Percentiles rank a stretch among this genome's conserved stretches.
Evolutionary conservation across 1,140 invertebrate genomes (phyloP).

Genomic region (Zaprionus lachaisei): DNA sequence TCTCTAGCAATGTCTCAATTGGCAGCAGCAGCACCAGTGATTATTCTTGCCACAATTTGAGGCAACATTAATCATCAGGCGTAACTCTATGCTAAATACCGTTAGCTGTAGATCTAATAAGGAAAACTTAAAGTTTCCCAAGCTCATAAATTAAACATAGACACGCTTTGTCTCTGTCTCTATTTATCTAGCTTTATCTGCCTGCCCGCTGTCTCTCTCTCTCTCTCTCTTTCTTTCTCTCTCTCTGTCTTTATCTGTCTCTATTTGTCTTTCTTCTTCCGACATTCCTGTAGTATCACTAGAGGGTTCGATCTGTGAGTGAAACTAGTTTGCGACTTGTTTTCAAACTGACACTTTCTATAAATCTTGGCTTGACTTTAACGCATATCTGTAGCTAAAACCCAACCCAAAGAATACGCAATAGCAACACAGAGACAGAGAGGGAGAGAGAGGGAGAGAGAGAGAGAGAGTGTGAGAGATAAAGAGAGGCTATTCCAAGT

Average conservation of each 20-base stretch:
- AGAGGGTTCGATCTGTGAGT: slow-evolving; percentile 2
- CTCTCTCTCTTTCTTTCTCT: background rate
- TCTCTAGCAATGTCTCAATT: background rate
- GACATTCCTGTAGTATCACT: background rate
- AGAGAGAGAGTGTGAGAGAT: too few species aligned
- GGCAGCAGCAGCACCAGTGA: background rate
- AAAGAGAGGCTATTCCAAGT: too few species aligned
- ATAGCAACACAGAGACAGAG: too few species aligned
- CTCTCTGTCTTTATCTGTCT: background rate
- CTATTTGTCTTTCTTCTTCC: background rate
- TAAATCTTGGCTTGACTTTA: slow-evolving; percentile 3
- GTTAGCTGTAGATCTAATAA: slow-evolving; percentile 24
- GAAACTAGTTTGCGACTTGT: slow-evolving; percentile 23
- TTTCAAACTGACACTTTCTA: slow-evolving; percentile 16
- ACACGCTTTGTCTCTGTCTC: background rate
- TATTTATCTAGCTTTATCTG: background rate
- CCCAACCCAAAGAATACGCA: background rate
- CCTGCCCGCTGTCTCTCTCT: background rate
- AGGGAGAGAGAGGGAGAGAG: too few species aligned
- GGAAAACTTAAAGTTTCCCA: slow-evolving; percentile 18
- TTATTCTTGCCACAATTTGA: slow-evolving; percentile 22
- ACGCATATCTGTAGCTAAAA: slow-evolving; percentile 3
- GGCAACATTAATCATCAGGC: slow-evolving; percentile 17
- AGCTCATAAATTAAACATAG: slow-evolving; percentile 33
- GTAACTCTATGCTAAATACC: slow-evolving; percentile 15